phyloP scores from a whole-genome alignment of 1,140 invertebrate genomes.

The Apis mellifera region DNA sequence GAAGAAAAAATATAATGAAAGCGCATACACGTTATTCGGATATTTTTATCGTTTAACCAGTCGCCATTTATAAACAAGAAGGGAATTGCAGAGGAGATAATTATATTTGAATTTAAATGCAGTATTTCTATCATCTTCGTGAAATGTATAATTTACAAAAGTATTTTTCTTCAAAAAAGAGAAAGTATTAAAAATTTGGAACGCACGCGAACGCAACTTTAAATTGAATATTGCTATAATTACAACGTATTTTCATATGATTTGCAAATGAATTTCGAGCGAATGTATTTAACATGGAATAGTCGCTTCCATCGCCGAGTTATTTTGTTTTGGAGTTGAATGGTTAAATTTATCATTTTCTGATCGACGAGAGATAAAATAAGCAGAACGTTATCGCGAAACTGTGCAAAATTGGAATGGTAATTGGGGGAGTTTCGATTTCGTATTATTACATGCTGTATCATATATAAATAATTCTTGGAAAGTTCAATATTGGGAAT shows the following conservation, averaged over 20 bases:
- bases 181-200: not conserved
- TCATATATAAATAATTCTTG: conserved; percentile 33
- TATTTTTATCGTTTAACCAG: too few species aligned
- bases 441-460: conserved; percentile 21
- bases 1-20: too few species aligned
- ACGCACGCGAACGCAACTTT: not conserved
- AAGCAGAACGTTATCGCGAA: not conserved
- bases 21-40: too few species aligned
- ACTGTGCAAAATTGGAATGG: not conserved
- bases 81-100: too few species aligned
- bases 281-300: not conserved
- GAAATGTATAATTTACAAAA: too few species aligned
- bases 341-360: not conserved
- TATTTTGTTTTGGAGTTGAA: not conserved
- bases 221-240: not conserved
- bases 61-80: too few species aligned
- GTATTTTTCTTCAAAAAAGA: too few species aligned
- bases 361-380: not conserved
- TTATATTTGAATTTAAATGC: too few species aligned
- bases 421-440: conserved; percentile 20
- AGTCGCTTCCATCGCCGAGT: not conserved
- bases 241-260: too few species aligned
- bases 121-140: too few species aligned
- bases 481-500: conserved; percentile 18
- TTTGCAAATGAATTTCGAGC: not conserved